Conservation (phyloP, 2,113 vertebrate species). For the Apus apus region DNA sequence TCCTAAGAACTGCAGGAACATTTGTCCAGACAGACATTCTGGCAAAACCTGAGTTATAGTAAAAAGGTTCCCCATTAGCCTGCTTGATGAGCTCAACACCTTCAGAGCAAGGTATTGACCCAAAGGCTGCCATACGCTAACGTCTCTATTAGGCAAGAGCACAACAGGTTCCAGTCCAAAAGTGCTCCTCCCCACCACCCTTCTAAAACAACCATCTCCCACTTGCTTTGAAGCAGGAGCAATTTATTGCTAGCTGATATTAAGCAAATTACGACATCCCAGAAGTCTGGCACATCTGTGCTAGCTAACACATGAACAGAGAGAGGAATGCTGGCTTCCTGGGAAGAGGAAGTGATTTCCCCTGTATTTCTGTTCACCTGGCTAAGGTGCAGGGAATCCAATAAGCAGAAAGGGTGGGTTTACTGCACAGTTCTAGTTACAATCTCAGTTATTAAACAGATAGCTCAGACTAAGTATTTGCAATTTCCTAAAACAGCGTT, state of each 20-base stretch:
- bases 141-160: too few relatives aligned
- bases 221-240: background rate
- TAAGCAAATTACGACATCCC: background rate
- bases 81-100: fast-evolving
- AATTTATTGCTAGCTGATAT: background rate
- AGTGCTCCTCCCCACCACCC: background rate
- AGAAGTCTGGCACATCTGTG: background rate
- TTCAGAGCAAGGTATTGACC: background rate
- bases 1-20: fast-evolving
- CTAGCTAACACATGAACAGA: background rate
- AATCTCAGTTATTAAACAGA: slow-evolving; percentile 41
- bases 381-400: background rate
- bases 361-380: background rate
- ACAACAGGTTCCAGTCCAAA: background rate
- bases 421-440: background rate
- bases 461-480: slow-evolving; percentile 52
- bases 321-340: background rate
- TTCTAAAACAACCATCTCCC: background rate
- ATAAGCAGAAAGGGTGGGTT: background rate
- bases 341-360: fast-evolving
- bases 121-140: background rate
- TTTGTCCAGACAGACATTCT: fast-evolving
- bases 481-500: background rate
- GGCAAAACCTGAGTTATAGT: background rate
- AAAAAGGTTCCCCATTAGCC: background rate